These are phyloP conservation scores for Acleris emargana DNA, from an alignment of 2,888 invertebrate species.

Conservation along the genomic window DNA sequence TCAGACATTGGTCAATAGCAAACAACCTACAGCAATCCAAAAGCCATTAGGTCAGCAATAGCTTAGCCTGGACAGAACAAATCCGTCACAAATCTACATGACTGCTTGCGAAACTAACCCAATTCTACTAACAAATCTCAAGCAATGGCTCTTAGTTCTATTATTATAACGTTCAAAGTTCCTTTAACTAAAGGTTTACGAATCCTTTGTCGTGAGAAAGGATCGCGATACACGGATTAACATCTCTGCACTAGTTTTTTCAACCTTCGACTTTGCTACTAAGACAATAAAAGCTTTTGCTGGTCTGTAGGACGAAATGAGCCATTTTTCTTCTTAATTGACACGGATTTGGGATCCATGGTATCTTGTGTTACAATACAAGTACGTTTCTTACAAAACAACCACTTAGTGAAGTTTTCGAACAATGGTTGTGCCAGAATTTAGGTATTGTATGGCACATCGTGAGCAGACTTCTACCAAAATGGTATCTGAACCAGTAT, in stretches of 20 bases:
- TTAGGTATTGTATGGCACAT: too few relatives aligned
- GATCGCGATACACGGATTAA: conserved; percentile 32
- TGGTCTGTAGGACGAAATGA: conserved; percentile 9
- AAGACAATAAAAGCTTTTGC: conserved; percentile 19
- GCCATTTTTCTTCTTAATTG: conserved; percentile 39
- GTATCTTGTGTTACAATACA: conserved; percentile 20
- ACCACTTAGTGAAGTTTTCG: too few relatives aligned
- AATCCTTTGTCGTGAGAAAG: conserved; percentile 31
- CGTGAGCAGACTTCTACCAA: too few relatives aligned
- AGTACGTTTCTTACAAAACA: neutral
- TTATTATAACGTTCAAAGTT: conserved; percentile 1
- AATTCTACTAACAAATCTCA: neutral
- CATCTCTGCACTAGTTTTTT: conserved; percentile 11
- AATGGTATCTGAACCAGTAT: too few relatives aligned
- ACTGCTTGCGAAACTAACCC: conserved; percentile 28
- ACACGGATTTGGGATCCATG: conserved; percentile 24
- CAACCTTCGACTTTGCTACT: conserved; percentile 15
- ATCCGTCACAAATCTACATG: conserved; percentile 29
- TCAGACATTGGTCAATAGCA: conserved; percentile 13
- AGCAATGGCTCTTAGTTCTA: neutral
- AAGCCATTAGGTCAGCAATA: conserved; percentile 24
- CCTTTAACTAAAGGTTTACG: neutral
- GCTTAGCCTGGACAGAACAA: conserved; percentile 25
- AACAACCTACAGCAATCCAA: conserved; percentile 14
- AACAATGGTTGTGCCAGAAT: too few relatives aligned